phyloP scores from a whole-genome alignment of 1,140 invertebrate genomes.

The Cydia amplana region DNA sequence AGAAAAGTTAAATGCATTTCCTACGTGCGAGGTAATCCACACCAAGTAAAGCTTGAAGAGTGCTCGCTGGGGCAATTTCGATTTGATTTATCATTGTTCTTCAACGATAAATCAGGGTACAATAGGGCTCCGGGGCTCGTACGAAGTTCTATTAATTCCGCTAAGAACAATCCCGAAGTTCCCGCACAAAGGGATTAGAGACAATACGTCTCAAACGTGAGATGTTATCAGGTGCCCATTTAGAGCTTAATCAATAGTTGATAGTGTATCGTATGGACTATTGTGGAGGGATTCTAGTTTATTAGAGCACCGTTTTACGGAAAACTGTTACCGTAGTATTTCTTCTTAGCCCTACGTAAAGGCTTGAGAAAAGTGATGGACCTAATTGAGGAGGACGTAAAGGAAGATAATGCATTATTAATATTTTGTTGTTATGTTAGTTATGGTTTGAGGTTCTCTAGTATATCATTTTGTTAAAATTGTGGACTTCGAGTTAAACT shows the following conservation, averaged over 20 bases:
- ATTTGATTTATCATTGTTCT: slow-evolving; percentile 79
- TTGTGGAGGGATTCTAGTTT: slow-evolving; percentile 1
- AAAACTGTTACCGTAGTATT: background rate
- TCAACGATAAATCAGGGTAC: slow-evolving; percentile 74
- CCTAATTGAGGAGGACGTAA: too few species aligned
- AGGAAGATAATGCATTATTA: too few species aligned
- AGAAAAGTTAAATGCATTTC: slow-evolving; percentile 11
- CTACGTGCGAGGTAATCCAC: slow-evolving; percentile 29
- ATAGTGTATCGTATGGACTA: slow-evolving; percentile 25
- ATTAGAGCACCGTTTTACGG: background rate
- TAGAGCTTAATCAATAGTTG: slow-evolving; percentile 32
- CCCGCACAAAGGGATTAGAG: slow-evolving; percentile 64
- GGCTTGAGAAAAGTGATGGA: background rate
- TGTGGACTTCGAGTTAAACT: too few species aligned
- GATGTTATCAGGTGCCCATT: slow-evolving; percentile 56
- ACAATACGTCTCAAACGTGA: slow-evolving; percentile 69
- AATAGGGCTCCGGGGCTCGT: slow-evolving; percentile 68
- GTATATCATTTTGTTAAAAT: too few species aligned
- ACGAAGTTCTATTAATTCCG: slow-evolving; percentile 75
- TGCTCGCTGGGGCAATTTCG: slow-evolving; percentile 59
- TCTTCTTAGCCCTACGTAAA: background rate
- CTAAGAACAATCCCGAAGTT: slow-evolving; percentile 71
- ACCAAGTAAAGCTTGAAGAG: slow-evolving; percentile 43
- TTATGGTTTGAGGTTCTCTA: too few species aligned
- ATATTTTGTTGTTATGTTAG: too few species aligned